Evolutionary conservation across 1,140 invertebrate species (phyloP), one percentile per base, ranked within the genome.

Genomic region (Pseudoatta argentina): DNA sequence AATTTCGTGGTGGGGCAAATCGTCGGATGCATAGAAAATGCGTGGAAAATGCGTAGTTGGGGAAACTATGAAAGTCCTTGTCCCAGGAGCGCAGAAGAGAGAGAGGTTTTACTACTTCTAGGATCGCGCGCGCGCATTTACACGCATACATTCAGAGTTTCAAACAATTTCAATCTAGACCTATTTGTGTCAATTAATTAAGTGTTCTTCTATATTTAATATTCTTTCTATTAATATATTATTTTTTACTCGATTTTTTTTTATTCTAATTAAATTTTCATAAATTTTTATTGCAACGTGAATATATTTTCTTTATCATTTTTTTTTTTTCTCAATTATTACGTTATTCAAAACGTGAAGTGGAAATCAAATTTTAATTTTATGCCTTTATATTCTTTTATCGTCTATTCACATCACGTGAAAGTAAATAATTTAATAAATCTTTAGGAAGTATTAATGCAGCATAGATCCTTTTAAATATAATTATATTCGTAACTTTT

Each of bases 11-110:
- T 75, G 57, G 73, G 48, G 86, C 51, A 34, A 21, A 61, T 34
- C 16, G 48, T 21, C 34, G 16, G 10, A 39, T 21, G 14, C 7
- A 12, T 14, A 51, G 14, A 51, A 69, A 51, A 69, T 48, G 39
- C 6, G 24, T 73, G 78, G 55, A 51, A 85, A 72, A 64, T 30
- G 53, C 48, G 59, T 77, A 76, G 73, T 87, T 76, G 59, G 75
- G 83, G 75, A 89, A 87, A 85, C 69, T 67, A 34, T 7, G 88
- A 79, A 78, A 87, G 71, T 8, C 63, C 34, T 18, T 5, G 3
- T 85, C 63, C 21, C 53, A 85, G 88, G 88, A 85, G 66, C 63
- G 27, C 86, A 87, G 67, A 21, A 87, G 27, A 24, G 76, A 61
- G 1, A 57, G 78, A 55, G 18, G 53, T 83, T 83, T 69, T 30